Evolutionary conservation across 2,888 invertebrate species (phyloP), one percentile per base, ranked within the genome.

Genomic region (Drosophila mimica): DNA sequence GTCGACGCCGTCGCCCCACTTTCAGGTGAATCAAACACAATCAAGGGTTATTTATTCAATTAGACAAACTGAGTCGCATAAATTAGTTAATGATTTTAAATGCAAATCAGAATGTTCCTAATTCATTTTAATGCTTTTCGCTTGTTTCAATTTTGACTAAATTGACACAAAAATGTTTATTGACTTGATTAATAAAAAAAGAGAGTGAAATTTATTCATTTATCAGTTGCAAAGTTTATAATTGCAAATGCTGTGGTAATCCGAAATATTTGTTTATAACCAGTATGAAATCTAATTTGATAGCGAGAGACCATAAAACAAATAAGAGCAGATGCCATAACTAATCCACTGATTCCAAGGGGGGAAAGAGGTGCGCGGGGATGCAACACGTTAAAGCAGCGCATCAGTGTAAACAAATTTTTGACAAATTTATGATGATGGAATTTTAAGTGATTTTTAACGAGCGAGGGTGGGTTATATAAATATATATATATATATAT

Each of bases 381-480:
- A 15, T n/a, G 5, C 40, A 66, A 67, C 54, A 78, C 67, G 70
- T 70, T 76, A 61, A 72, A 61, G 59, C 62, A 63, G 53, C 58
- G 65, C 54, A 59, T 56, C 59, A 70, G 57, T 40, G 64, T 52
- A 72, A 66, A 72, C 65, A 69, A 71, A 74, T 64, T 84, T 91
- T 90, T 92, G 91, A 91, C 90, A 92, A 92, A 92, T 92, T 92
- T 92, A 92, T 92, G 92, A 92, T 92, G 92, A 92, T 92, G 92
- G 92, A 91, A 91, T 90, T 92, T 92, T 92, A 92, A 92, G 92
- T 92, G 92, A 92, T 92, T 92, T 92, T 92, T 92, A 92, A 92
- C 92, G 92, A 92, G 92, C 84, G 76, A 88, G 78, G 64, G 56
- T 71, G 69, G 68, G 61, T 49, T 65, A 64, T 25, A 52, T 15